Evolutionary conservation across 2,888 invertebrate genomes (phyloP).

Genomic region (Microctonus hyperodae): DNA sequence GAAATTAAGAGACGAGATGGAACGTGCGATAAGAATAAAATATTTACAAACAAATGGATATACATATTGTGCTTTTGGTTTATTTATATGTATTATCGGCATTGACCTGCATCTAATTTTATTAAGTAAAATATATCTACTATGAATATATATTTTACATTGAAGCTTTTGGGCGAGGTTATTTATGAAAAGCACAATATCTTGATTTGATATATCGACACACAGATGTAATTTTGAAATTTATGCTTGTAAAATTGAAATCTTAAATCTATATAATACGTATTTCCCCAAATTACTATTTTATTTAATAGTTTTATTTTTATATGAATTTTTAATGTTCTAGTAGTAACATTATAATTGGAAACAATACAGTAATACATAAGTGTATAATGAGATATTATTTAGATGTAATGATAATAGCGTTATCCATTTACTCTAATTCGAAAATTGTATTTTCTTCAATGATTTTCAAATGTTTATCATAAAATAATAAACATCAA

Average conservation of each 20-base stretch:
- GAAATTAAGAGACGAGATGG: background rate
- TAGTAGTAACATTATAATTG: background rate
- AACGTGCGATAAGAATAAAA: background rate
- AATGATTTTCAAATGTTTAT: no score
- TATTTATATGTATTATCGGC: background rate
- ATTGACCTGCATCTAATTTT: background rate
- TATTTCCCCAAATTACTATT: background rate
- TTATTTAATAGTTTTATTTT: background rate
- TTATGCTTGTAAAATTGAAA: background rate
- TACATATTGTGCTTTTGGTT: background rate
- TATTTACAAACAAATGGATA: no score
- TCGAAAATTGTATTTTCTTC: no score
- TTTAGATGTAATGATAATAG: no score
- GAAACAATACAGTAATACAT: no score
- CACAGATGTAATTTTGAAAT: background rate
- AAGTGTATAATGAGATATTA: no score
- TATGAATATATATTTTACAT: background rate
- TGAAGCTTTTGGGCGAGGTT: background rate
- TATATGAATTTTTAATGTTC: background rate
- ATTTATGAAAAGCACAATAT: background rate
- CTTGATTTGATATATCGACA: background rate
- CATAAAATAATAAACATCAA: no score
- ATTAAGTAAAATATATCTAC: background rate
- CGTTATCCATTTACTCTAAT: no score
- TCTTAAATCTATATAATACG: background rate